phyloP scores from a whole-genome alignment of 2,888 invertebrate genomes.

The Callimorpha dominula region DNA sequence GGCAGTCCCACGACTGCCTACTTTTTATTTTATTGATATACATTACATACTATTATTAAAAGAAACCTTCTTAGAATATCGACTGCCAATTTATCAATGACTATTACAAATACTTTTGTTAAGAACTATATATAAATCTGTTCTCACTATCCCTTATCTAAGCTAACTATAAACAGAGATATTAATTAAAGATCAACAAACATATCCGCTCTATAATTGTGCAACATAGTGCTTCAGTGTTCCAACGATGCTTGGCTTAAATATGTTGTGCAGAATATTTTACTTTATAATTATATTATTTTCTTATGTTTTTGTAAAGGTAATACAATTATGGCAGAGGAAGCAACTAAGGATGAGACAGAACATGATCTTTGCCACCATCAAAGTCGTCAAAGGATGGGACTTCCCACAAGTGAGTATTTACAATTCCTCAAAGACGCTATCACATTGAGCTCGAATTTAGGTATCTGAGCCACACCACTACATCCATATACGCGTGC shows the following conservation, averaged over 20 bases:
- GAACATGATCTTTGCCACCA: constrained; percentile 99
- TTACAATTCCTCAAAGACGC: too few species aligned
- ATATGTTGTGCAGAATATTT: background rate
- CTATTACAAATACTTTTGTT: background rate
- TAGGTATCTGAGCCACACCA: too few species aligned
- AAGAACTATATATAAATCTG: background rate
- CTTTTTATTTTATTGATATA: too few species aligned
- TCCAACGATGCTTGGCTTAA: background rate
- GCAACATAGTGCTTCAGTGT: constrained; percentile 2
- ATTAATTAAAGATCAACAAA: constrained; percentile 1
- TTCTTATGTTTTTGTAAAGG: constrained; percentile 48
- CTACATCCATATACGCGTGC: too few species aligned
- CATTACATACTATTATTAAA: too few species aligned
- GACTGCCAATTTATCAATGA: background rate
- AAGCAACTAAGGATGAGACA: constrained; percentile 97
- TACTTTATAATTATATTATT: constrained; percentile 20
- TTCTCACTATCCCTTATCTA: constrained; percentile 21
- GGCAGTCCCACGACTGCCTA: too few species aligned
- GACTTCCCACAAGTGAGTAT: constrained; percentile 91
- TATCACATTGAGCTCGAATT: too few species aligned
- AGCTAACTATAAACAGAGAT: constrained; percentile 9
- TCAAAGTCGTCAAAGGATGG: constrained; percentile 97
- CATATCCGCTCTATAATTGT: background rate
- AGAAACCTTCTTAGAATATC: background rate
- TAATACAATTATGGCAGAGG: constrained; percentile 97